Evolutionary conservation across 2,888 invertebrate species (phyloP), one percentile per base, ranked within the genome.

Genomic region (Amblyjoppa proteus): DNA sequence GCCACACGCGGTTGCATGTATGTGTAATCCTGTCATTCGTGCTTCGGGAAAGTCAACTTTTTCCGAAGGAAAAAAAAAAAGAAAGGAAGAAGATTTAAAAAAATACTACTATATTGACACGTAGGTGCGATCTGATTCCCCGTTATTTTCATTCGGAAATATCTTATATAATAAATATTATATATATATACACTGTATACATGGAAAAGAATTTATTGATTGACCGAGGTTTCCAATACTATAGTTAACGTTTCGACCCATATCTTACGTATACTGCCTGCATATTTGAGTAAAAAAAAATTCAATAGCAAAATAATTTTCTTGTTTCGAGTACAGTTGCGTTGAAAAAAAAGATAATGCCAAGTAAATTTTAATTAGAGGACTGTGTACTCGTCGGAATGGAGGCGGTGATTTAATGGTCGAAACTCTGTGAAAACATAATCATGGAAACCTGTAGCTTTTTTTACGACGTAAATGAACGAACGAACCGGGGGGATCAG

Each of bases 401-500:
- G 68, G 34, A 51, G 49, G 68, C 49, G 74, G 79, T 66, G 64
- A 38, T 73, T 77, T 58, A 64, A 81, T 51, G 80, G 61, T 80
- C 80, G 80, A 74, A 80, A 81, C 76, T 64, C 66, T 38, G 64
- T n/a, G 51, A 85, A 75, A 31, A 85, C 85, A 85, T 85, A 85
- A 85, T 85, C 85, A 85, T 85, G 83, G 80, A 85, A 85, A 80
- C 68, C 80, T 45, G 85, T 85, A 85, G 85, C 82, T 85, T 83
- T 85, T 85, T 85, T 85, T 83, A 83, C 85, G 58, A 83, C 51
- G 13, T 20, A 25, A 77, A 31, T 34, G 64, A 83, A 28, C n/a
- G 31, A 70, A 20, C 38, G 45, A 41, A 31, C 31, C 41, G 58
- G 58, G 41, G 69, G 66, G 69, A 79, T 71, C 64, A 85, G 71